Evolutionary conservation across 2,888 invertebrate genomes (phyloP), one percentile per base, ranked within the genome.

Genomic region (Noctua fimbriata): DNA sequence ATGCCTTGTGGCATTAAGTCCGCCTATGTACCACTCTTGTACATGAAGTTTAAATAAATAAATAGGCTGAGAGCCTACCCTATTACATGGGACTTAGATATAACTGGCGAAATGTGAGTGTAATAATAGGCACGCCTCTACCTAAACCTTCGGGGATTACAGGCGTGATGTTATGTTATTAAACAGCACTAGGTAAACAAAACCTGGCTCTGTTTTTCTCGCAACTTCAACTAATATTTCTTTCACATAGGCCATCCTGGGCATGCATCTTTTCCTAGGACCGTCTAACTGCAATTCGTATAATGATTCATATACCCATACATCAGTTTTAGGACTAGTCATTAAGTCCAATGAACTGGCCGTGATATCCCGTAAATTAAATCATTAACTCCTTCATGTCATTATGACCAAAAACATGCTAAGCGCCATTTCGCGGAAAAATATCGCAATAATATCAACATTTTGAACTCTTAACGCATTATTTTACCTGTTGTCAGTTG

Each of bases 401-500:
- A 28, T 79, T 41, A 79, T 21, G 58, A 32, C 66, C 28, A 32
- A 16, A 80, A 81, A 73, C 49, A 32, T 77, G 10, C 44, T 36
- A 32, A 58, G 44, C 52, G 41, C 32, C 28, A 44, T 70, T 14
- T 32, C 21, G 28, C 75, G 65, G 49, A 83, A 44, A 63, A 65
- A 66, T 28, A n/a, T 49, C 32, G 49, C 71, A 77, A 73, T 79
- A 58, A 85, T 47, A 66, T 69, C 69, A 76, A 76, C 9, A 73
- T 58, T 76, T 79, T 49, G 69, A 76, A 79, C 69, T 72, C 69
- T 77, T 77, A 14, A 77, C 85, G 36, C 79, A 32, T 16, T 18
- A 52, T 52, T 14, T 49, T 69, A 79, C 74, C 73, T 69, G 77
- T 78, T 79, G 73, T 65, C 52, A 76, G 41, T 36, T 79, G 41